Evolutionary conservation across 2,888 invertebrate genomes (phyloP), one percentile per base, ranked within the genome.

Genomic region (Micoletzkya japonica): DNA sequence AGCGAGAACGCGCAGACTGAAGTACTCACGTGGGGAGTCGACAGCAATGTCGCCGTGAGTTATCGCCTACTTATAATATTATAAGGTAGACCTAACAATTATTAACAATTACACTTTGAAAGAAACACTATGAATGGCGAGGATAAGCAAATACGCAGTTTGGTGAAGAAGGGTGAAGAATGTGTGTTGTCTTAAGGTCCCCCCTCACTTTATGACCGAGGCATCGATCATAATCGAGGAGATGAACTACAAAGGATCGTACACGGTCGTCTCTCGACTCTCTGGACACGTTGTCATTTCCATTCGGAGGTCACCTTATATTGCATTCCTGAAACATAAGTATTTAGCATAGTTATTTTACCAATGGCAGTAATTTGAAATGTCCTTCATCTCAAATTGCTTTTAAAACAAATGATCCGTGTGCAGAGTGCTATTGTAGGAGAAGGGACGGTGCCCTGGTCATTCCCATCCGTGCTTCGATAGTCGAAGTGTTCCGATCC

Each of bases 171-270:
- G 6, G 10, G 10, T 34, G 10, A 28, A 10, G 7, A 59, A 7
- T 26, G 20, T 52, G 34, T 17, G 20, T n/a, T 34, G 24, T 28
- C 82, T 87, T 61, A 79, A 83, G 70, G 87, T 88, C 1, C 87
- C 87, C 10, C 73, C 82, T 10, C 78, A 80, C 26, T 81, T 81
- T 64, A 76, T 81, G 69, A 87, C 87, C 4, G 86, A 85, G 30
- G 88, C 88, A 2, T 86, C 86, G 69, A 85, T 88, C 73, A 84
- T 87, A 2, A 86, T 88, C 54, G 86, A 86, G 58, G 88, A 88
- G 76, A 86, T 87, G 80, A 86, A 86, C 72, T 88, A 87, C 73
- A 78, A 75, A n/a, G 87, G 87, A 30, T 81, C 76, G 28, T 88
- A 88, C 77, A 78, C 80, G 49, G 77, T 88, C 68, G 74, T 74